phyloP scores from a whole-genome alignment of 2,113 vertebrate species.

The Ceyx melanurus region DNA sequence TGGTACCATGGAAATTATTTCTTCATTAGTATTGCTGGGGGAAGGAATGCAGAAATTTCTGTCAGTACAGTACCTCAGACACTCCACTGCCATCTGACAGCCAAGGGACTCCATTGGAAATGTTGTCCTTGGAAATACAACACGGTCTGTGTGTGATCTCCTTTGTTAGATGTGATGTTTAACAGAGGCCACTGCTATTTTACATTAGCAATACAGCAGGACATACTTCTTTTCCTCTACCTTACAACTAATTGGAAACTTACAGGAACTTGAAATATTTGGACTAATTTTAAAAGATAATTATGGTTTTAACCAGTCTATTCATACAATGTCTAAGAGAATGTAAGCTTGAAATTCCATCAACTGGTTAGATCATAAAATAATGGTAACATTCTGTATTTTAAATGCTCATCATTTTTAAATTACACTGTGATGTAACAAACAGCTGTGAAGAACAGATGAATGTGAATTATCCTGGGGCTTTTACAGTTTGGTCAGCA shows the following conservation, averaged over 20 bases:
- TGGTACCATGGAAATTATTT: not conserved
- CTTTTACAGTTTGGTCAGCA: constrained; percentile 23
- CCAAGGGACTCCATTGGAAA: not conserved
- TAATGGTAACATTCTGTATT: not conserved
- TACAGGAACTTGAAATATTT: not conserved
- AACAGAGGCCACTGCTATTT: not conserved
- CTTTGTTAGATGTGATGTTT: not conserved
- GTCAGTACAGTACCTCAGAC: not conserved
- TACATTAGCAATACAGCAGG: not conserved
- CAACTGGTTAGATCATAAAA: not conserved
- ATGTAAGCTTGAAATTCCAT: not conserved
- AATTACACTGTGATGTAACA: not conserved
- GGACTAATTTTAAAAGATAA: not conserved
- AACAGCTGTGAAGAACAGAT: constrained; percentile 33
- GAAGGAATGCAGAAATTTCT: not conserved
- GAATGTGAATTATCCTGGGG: not conserved
- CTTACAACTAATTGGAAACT: not conserved
- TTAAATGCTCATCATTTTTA: not conserved
- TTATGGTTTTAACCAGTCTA: not conserved
- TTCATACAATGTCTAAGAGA: not conserved
- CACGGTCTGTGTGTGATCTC: not conserved
- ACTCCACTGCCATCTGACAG: not conserved
- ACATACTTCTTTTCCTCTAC: not conserved
- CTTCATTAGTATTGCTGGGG: not conserved
- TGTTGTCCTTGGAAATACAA: not conserved